Evolutionary conservation across 2,797 vertebrate species (phyloP), one percentile per base, ranked within the genome.

Genomic region (Alosa sapidissima): DNA sequence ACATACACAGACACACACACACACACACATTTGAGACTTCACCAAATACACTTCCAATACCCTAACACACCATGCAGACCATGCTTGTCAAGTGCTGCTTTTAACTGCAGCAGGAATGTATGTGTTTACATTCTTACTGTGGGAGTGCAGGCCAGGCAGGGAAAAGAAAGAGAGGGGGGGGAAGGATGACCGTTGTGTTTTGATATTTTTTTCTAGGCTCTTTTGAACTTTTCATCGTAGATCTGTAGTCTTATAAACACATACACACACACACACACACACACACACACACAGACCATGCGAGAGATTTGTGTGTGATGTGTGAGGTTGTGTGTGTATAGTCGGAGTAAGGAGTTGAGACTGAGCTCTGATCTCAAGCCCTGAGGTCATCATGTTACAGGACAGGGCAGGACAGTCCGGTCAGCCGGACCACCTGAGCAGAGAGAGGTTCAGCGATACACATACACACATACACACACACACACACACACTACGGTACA

Each of bases 51-150:
- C 68, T 41, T 2, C 68, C 68, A 75, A 11, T 72, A 4, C 33
- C 13, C 33, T 75, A 75, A 45, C 68, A 75, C 33, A 75, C 90
- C 93, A 89, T 91, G 86, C 87, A 89, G 91, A 93, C 90, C 89
- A 90, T 89, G 91, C 92, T 41, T 94, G 92, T 94, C 93, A 92
- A 90, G 88, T 88, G 88, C 87, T 91, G 89, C 87, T 90, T 88
- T 87, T 92, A 90, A 92, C 91, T 94, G 90, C 92, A 92, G 91
- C 92, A 91, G 91, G 93, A 93, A 93, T 93, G 94, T 92, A 88
- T 91, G 85, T 95, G 95, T 96, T 96, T 95, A 95, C 95, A 96
- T 95, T 96, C 95, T 94, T 95, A 84, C 90, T 90, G 91, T 92
- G 94, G 94, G 95, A 95, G 94, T 91, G 87, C 78, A 85, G 92